Evolutionary conservation across 1,140 invertebrate genomes (phyloP), one percentile per base, ranked within the genome.

Genomic region (Prorops nasuta): DNA sequence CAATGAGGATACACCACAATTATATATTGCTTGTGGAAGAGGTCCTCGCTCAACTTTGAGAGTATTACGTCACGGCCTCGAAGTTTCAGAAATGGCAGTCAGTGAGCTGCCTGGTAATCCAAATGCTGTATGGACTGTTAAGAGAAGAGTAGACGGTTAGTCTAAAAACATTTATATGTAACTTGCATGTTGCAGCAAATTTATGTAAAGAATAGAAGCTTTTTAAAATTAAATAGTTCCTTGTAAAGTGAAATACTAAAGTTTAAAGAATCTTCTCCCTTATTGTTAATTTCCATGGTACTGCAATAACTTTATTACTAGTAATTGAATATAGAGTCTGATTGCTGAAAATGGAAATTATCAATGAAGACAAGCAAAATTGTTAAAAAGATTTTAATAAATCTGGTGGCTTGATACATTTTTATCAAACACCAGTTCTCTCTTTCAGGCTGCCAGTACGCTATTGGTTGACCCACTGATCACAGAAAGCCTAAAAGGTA

Each of bases 91-190:
- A 79, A 99, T 99, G 97, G 98, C 97, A 60, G 96, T 99, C 3
- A 98, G 96, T 38, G 97, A 99, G 77, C 78, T 99, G 54, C 98
- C 98, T 10, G 96, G 96, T 72, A 98, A 96, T 74, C 98, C 98
- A 8, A 99, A 98, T 80, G 96, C 96, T 66, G 98, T 99, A 4
- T 99, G 98, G 98, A 99, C 98, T 22, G 96, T 99, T 1, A 96
- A 98, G 74, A 85, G 90, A 69, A 87, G 94, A 75, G 85, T 90
- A 70, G 97, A 99, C 82, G 95, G 93, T 96, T 78, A 86, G 84
- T 83, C 65, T n/a, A 28, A 37, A 20, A 32, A 53, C 24, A 51
- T 40, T 37, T 6, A 12, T 49, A 45, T 16, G 32, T 40, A 24
- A 32, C 49, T 41, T 56, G 59, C 59, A 56, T 63, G 47, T 48